Evolutionary conservation across 92 coral and sea anemone species (phyloP).

Genomic region (Micromussa lordhowensis): DNA sequence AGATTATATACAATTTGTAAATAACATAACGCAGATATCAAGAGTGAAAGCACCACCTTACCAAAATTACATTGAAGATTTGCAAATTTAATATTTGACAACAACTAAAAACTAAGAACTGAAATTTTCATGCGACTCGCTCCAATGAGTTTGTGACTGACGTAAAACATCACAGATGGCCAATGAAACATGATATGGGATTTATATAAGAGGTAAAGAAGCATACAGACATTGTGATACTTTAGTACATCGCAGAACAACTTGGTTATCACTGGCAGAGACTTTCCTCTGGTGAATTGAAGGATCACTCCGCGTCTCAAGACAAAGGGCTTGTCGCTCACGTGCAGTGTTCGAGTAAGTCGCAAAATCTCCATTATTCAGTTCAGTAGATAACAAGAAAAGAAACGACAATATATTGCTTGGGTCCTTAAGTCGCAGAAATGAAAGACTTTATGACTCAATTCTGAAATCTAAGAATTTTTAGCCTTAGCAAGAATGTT

Average conservation of each 20-base stretch:
- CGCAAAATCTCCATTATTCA: background rate
- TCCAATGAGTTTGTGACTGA: constrained; percentile 12
- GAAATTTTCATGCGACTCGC: background rate
- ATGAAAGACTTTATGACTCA: background rate
- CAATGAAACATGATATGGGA: constrained; percentile 7
- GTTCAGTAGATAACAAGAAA: background rate
- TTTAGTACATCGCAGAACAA: background rate
- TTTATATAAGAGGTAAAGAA: background rate
- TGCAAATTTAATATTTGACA: background rate
- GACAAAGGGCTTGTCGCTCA: background rate
- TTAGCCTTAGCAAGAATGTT: background rate
- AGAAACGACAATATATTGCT: background rate
- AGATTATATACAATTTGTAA: background rate
- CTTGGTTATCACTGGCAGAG: background rate
- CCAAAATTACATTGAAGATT: background rate
- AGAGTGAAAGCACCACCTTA: background rate
- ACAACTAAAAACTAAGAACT: background rate
- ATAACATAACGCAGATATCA: background rate
- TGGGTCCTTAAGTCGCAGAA: background rate
- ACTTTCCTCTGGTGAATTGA: too few species aligned
- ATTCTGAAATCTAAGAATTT: background rate
- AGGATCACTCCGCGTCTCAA: too few species aligned
- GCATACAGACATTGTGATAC: background rate
- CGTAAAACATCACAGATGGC: background rate
- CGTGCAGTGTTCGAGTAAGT: background rate